phyloP scores from a whole-genome alignment of 2,113 vertebrate species.

The Chloebia gouldiae region DNA sequence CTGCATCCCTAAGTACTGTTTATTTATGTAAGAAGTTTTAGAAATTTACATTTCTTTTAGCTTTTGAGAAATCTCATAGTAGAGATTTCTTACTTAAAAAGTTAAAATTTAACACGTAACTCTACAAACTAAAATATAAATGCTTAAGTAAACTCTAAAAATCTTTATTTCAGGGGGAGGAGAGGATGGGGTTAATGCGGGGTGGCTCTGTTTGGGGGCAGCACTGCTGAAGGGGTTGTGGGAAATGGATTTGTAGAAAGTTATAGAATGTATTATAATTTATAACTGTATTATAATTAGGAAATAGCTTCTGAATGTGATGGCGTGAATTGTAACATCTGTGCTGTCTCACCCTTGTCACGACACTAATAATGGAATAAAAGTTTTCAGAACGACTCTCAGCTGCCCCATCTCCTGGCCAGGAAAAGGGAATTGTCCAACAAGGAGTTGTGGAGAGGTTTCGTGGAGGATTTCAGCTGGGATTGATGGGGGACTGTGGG shows the following conservation, averaged over 20 bases:
- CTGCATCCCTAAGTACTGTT: too few species aligned
- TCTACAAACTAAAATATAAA: too few species aligned
- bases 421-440: neutral
- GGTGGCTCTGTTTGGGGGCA: neutral
- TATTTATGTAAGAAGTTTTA: too few species aligned
- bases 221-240: fast-evolving
- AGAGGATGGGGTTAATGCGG: neutral
- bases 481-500: neutral
- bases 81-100: too few species aligned
- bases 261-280: neutral
- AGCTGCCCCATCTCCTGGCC: neutral
- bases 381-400: neutral
- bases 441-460: neutral
- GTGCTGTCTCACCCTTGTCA: neutral
- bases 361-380: neutral
- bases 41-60: too few species aligned
- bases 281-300: neutral
- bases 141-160: too few species aligned
- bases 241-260: neutral
- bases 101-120: too few species aligned
- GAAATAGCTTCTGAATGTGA: neutral
- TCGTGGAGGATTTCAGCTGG: neutral
- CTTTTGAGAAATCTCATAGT: too few species aligned
- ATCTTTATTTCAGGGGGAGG: neutral
- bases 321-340: neutral